Evolutionary conservation across 1,140 invertebrate genomes (phyloP).

Genomic region (Acromyrmex charruanus): DNA sequence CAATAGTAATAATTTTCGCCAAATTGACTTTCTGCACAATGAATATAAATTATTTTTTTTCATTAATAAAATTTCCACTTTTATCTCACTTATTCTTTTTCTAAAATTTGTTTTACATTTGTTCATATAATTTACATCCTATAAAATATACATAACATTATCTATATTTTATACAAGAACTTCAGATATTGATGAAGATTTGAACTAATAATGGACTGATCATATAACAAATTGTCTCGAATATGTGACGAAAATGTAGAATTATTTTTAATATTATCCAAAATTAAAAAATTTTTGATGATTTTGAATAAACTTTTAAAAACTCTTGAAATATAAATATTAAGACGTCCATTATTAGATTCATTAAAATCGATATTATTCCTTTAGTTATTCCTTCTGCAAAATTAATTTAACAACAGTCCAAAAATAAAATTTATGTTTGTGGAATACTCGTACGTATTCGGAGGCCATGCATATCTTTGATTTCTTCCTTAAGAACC

Average conservation of each 20-base stretch:
- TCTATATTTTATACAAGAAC: neutral
- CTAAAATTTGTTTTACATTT: neutral
- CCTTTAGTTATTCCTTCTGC: neutral
- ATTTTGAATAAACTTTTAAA: neutral
- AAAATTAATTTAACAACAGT: slow-evolving; percentile 6
- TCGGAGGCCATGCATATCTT: slow-evolving; percentile 94
- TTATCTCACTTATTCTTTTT: neutral
- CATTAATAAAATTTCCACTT: too few species aligned
- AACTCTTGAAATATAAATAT: neutral
- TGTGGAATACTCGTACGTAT: slow-evolving; percentile 89
- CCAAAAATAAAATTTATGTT: slow-evolving; percentile 57
- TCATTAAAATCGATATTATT: neutral
- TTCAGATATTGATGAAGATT: neutral
- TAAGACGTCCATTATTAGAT: neutral
- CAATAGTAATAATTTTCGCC: too few species aligned
- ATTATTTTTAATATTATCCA: too few species aligned
- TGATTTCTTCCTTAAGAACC: slow-evolving; percentile 92
- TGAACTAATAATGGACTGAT: neutral
- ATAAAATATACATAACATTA: neutral
- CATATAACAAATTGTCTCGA: neutral
- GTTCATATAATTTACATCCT: slow-evolving; percentile 2
- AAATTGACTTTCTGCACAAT: too few species aligned
- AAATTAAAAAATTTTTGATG: neutral
- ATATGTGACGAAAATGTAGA: neutral
- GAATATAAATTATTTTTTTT: too few species aligned